These are phyloP conservation scores for Sphyrna mokarran DNA, from an alignment of 2,113 vertebrate species.

Conservation along the genomic window DNA sequence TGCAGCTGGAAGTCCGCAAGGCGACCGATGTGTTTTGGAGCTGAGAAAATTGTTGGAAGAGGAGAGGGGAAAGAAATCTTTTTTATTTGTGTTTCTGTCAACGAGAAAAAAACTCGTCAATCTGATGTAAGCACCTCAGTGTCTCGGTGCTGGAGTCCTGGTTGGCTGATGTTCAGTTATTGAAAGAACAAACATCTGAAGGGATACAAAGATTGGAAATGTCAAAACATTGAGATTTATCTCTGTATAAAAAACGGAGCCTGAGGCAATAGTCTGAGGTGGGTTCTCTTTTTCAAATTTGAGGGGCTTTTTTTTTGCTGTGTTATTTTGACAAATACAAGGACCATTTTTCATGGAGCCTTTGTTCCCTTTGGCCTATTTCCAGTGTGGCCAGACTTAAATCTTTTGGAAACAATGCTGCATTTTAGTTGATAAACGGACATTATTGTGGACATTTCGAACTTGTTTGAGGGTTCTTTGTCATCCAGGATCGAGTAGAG, in stretches of 20 bases:
- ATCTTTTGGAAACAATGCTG: not conserved
- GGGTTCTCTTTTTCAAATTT: not conserved
- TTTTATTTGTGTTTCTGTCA: not conserved
- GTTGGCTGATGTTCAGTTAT: not conserved
- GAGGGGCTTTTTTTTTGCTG: not conserved
- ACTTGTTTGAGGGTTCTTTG: not conserved
- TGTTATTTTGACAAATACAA: not conserved
- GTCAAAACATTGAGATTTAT: constrained; percentile 16
- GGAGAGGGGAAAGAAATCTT: not conserved
- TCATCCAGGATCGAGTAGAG: not conserved
- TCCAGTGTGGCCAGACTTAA: not conserved
- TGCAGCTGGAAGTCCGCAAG: not conserved
- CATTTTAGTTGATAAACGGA: not conserved
- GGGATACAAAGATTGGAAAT: constrained; percentile 9
- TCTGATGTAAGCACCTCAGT: not conserved
- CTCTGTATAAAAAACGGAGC: not conserved
- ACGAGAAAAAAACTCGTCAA: not conserved
- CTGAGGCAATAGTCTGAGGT: not conserved
- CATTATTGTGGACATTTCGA: not conserved
- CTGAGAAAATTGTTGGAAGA: not conserved
- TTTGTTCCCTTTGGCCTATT: constrained; percentile 10
- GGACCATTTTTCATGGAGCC: not conserved
- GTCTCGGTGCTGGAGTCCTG: too few species aligned
- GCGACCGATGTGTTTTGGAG: not conserved
- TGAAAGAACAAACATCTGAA: not conserved